A percentile compares a stretch with the other conserved stretches of the same genome.
phyloP scores from a whole-genome alignment of 2,888 invertebrate species.

The Muscina levida region DNA sequence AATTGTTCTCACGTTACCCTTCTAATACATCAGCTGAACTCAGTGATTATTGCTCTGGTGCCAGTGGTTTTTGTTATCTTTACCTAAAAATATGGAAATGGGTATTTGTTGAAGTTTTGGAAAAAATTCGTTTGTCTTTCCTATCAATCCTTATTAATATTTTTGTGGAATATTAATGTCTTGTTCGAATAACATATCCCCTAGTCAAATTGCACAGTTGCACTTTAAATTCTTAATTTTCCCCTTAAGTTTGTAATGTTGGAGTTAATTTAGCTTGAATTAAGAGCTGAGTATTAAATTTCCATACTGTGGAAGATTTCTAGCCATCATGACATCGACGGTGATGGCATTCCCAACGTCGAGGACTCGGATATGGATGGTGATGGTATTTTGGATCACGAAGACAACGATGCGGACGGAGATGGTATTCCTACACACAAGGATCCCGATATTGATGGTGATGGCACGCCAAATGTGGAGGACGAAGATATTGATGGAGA shows the following conservation, averaged over 20 bases:
- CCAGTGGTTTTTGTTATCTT: conserved; percentile 58
- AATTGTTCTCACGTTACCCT: conserved; percentile 68
- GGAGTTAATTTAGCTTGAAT: conserved; percentile 75
- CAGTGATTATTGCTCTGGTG: too few species aligned
- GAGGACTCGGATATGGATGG: conserved; percentile 74
- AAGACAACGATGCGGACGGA: conserved; percentile 67
- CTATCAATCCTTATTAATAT: neutral
- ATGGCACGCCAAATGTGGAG: conserved; percentile 80
- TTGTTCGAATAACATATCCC: neutral
- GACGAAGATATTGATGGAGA: conserved; percentile 74
- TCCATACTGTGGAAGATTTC: conserved; percentile 74
- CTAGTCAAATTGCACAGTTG: conserved; percentile 13
- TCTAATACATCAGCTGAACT: conserved; percentile 55
- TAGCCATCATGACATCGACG: conserved; percentile 79
- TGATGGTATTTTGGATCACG: conserved; percentile 72
- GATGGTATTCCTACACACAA: conserved; percentile 67
- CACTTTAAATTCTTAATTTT: conserved; percentile 65
- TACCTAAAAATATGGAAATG: conserved; percentile 59
- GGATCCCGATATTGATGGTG: conserved; percentile 67
- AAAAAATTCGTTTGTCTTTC: neutral
- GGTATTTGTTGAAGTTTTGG: conserved; percentile 46
- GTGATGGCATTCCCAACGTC: conserved; percentile 79
- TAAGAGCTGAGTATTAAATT: conserved; percentile 67
- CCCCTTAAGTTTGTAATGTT: conserved; percentile 72
- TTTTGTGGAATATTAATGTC: conserved; percentile 9